These are phyloP conservation scores for Crotophaga sulcirostris DNA, from an alignment of 2,113 vertebrate species.

Conservation along the genomic window DNA sequence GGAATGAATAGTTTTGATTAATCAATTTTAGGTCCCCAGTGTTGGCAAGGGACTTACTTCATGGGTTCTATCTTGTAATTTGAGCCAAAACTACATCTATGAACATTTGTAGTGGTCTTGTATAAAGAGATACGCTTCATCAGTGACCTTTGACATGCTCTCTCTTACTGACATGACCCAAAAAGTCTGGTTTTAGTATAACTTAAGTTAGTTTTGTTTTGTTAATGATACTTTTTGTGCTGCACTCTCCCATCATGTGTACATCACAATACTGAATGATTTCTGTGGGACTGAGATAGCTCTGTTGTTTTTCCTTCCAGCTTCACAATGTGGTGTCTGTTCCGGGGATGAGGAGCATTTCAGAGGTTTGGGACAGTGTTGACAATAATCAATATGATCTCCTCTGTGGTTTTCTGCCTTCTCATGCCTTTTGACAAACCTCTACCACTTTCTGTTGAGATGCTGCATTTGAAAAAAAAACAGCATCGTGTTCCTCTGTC, in stretches of 20 bases:
- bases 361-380: background rate
- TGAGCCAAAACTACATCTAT: background rate
- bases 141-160: background rate
- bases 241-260: background rate
- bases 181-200: background rate
- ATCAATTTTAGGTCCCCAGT: background rate
- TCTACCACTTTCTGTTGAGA: background rate
- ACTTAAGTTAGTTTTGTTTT: background rate
- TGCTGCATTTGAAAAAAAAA: background rate
- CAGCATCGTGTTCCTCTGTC: background rate
- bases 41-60: background rate
- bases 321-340: background rate
- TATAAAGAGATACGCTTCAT: background rate
- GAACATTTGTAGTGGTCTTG: background rate
- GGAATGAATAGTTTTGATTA: background rate
- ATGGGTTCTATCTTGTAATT: background rate
- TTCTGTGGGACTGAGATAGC: background rate
- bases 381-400: background rate
- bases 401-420: background rate
- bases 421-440: background rate
- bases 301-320: background rate
- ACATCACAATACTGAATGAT: background rate
- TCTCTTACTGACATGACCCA: background rate
- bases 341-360: background rate
- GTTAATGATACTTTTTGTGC: background rate